phyloP scores from a whole-genome alignment of 2,888 invertebrate species.

The Yponomeuta cagnagella region DNA sequence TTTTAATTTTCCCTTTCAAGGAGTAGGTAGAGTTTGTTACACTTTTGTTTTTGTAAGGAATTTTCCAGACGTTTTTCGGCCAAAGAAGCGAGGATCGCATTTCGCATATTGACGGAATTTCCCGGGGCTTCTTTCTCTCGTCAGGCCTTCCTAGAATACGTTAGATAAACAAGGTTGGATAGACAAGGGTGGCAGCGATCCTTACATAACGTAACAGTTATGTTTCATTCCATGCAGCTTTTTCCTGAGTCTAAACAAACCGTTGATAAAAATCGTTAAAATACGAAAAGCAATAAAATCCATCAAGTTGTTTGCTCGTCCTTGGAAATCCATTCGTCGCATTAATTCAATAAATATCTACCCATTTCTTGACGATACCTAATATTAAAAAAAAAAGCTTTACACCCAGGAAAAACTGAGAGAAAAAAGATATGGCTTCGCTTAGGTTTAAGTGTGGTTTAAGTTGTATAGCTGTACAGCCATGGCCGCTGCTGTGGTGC shows the following conservation, averaged over 20 bases:
- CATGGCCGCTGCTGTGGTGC: too few species aligned
- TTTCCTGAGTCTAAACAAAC: neutral
- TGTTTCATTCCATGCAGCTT: neutral
- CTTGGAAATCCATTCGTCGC: too few species aligned
- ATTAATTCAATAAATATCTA: too few species aligned
- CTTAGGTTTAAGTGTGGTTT: too few species aligned
- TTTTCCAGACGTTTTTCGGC: slow-evolving; percentile 57
- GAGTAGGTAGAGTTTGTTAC: slow-evolving; percentile 34
- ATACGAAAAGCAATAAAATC: too few species aligned
- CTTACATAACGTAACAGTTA: neutral
- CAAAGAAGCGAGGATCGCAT: slow-evolving; percentile 50
- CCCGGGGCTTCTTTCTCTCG: slow-evolving; percentile 43
- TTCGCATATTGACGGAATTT: slow-evolving; percentile 40
- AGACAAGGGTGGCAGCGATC: neutral
- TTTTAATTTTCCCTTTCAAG: slow-evolving; percentile 32
- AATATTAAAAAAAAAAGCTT: too few species aligned
- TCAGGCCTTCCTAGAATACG: slow-evolving; percentile 43
- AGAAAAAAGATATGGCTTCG: too few species aligned
- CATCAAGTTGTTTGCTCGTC: too few species aligned
- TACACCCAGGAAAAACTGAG: too few species aligned
- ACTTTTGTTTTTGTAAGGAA: slow-evolving; percentile 42
- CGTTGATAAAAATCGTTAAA: too few species aligned
- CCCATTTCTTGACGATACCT: too few species aligned
- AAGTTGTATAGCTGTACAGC: too few species aligned
- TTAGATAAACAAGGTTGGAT: slow-evolving; percentile 24